Evolutionary conservation across 1,140 invertebrate genomes (phyloP), one percentile per base, ranked within the genome.

Genomic region (Contarinia nasturtii): DNA sequence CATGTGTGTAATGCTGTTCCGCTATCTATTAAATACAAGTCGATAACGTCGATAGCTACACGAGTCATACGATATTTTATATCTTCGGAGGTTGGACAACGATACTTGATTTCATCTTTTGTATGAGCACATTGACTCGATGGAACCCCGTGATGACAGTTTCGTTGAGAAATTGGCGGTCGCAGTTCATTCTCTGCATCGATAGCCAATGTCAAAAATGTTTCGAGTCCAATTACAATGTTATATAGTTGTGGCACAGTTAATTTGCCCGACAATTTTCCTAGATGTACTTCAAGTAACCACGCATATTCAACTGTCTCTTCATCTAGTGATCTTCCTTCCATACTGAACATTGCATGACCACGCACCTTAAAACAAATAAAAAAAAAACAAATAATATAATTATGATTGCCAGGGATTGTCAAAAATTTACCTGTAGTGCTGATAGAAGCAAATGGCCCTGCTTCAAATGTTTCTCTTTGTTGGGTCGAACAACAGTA

Each of bases 281-380:
- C 85, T 19, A 88, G 55, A 52, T 87, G 84, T 3, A 86, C 69
- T 61, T 89, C 85, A 51, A 88, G 75, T 48, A 86, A 65, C 95
- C 95, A 98, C 0, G 84, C 89, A 65, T 98, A 98, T 61, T 98
- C 95, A 7, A 97, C 61, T 0, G 92, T 96, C 58, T 97, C 93
- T 62, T 91, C 80, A 57, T 93, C 88, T 18, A 95, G 66, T 27
- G 77, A 77, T 43, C 93, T 66, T 38, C 89, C 90, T 49, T 87
- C 77, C 54, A 89, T 83, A 50, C 92, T 97, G 62, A 97, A 98
- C 80, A 98, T 92, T 2, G 91, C 94, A 66, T 98, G 91, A 2
- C 93, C 95, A 52, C 92, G 70, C 37, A 91, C 71, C 72, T 81
- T 38, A 27, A 17, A 42, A 51, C 18, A 49, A 44, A 12, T 44